Base-by-base conservation (phyloP, 2,797 vertebrate genomes). In the Pogonophryne albipinna region DNA sequence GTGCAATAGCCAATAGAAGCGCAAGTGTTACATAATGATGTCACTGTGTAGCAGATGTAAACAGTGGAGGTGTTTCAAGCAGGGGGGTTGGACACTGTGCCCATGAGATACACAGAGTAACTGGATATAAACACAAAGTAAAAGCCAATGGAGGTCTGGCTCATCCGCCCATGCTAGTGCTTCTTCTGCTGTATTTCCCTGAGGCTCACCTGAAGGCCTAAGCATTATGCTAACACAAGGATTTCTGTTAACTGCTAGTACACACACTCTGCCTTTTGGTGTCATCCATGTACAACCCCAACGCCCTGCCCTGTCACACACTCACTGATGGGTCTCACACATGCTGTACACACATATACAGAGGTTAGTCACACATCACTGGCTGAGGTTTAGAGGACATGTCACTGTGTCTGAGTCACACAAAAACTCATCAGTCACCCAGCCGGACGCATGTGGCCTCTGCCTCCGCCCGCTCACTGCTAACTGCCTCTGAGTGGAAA, bases 351-450 rank as follows among this genome's bases (percentile, higher is more conserved):
- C 62, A 56, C 56, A 66, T 23, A 31, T 10, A 71, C 52, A 71
- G 12, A 64, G 66, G 70, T 73, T 78, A 70, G 75, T 84, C 79
- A 84, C 71, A 78, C 19, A 70, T 69, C 78, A 71, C 66, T 9
- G n/a, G 51, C 73, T 68, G 62, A 57, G 74, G 80, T 80, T 83
- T 77, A 74, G 69, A 81, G 75, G 79, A 85, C 76, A 68, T 65
- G 75, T 76, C 81, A 70, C 56, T 41, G 64, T 76, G 77, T 85
- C 79, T 68, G 71, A 82, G 50, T 80, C 66, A 41, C 38, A 67
- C 42, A 62, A 27, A 46, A 78, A 44, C 78, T 83, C 85, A 80
- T 85, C 76, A 20, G 58, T 84, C 87, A 83, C 53, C 38, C 79
- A 67, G 53, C 52, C 46, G 20, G 62, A 65, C 12, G 6, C 69